A percentile compares a stretch with the other conserved stretches of the same genome.
phyloP scores from a whole-genome alignment of 2,797 vertebrate species.

The Peromyscus attwateri region DNA sequence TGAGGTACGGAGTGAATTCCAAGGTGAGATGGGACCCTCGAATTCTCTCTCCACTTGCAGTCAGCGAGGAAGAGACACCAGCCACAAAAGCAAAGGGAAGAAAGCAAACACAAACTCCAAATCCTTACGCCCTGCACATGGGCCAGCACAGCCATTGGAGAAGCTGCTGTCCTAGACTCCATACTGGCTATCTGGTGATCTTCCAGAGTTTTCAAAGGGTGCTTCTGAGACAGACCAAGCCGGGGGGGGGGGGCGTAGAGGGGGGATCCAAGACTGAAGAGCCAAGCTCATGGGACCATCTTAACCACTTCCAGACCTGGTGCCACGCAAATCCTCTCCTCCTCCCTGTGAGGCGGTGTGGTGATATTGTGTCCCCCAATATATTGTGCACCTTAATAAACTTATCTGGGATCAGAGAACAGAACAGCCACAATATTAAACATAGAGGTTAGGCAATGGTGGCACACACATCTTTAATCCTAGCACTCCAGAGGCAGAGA shows the following conservation, averaged over 20 bases:
- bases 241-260: too few relatives aligned
- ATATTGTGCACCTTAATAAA: too few relatives aligned
- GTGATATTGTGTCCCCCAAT: too few relatives aligned
- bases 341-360: too few relatives aligned
- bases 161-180: not conserved
- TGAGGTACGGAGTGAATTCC: not conserved
- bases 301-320: not conserved
- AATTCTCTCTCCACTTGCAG: not conserved
- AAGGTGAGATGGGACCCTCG: not conserved
- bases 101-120: not conserved
- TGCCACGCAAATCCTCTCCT: too few relatives aligned
- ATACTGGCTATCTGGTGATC: not conserved
- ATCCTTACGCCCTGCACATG: not conserved
- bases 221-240: not conserved
- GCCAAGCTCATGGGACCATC: too few relatives aligned
- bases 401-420: too few relatives aligned
- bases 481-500: too few relatives aligned
- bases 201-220: not conserved
- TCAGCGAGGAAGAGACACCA: not conserved
- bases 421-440: too few relatives aligned
- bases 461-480: too few relatives aligned
- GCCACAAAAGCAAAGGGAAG: not conserved
- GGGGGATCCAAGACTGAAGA: not conserved
- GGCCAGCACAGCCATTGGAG: not conserved
- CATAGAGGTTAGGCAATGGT: too few relatives aligned